These are phyloP conservation scores for Leptopilina boulardi DNA, from an alignment of 1,140 invertebrate genomes.

Conservation along the genomic window DNA sequence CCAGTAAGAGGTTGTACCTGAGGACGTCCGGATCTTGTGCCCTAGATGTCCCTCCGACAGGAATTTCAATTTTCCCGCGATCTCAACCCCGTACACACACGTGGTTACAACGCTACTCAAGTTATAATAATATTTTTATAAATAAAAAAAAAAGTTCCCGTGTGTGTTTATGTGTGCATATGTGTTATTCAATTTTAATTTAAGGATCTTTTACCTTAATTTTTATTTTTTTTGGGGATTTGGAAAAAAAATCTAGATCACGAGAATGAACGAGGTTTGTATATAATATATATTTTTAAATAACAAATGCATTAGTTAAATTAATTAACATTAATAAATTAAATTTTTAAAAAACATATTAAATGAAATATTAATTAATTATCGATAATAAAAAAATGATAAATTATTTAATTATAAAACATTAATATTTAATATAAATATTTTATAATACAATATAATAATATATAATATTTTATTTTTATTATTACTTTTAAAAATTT, in stretches of 20 bases:
- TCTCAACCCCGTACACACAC: neutral
- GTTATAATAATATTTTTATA: neutral
- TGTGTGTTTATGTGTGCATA: neutral
- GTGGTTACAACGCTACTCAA: neutral
- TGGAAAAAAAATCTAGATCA: neutral
- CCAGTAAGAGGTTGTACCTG: conserved; percentile 26
- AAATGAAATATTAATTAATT: no score
- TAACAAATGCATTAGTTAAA: no score
- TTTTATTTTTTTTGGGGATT: neutral
- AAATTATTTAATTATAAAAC: no score
- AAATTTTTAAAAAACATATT: no score
- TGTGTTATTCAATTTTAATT: neutral
- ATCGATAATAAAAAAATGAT: no score
- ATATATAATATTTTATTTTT: no score
- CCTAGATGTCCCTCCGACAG: conserved; percentile 24
- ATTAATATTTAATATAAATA: no score
- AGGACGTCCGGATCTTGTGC: conserved; percentile 28
- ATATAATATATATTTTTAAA: no score
- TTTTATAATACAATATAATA: no score
- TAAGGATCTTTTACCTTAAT: neutral
- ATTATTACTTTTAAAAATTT: no score
- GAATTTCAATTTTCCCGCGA: conserved; percentile 21
- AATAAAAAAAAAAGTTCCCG: neutral
- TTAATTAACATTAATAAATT: no score
- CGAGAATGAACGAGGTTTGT: conserved; percentile 10